Conservation (phyloP, 2,888 invertebrate species). For the Ophioninae sp. region DNA sequence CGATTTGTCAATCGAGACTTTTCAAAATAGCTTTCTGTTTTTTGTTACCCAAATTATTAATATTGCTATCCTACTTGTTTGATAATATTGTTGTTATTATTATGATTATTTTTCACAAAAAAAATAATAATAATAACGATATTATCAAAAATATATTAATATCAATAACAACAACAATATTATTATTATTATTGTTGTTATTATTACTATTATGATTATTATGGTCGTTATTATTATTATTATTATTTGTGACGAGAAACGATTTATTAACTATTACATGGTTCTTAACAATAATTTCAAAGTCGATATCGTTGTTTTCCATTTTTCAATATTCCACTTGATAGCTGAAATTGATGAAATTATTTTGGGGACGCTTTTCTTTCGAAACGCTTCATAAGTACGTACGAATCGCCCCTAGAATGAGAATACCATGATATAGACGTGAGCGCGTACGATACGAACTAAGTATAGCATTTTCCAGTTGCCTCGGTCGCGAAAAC, state of each 20-base stretch:
- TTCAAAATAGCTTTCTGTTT: background rate
- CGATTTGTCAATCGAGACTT: background rate
- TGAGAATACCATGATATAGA: background rate
- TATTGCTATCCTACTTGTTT: background rate
- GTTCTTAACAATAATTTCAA: background rate
- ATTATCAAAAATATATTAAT: too few relatives aligned
- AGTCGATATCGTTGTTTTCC: too few relatives aligned
- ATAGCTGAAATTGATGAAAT: background rate
- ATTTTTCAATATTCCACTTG: too few relatives aligned
- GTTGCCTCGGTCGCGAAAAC: background rate
- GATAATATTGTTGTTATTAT: too few relatives aligned
- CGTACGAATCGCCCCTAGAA: background rate
- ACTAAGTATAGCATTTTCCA: constrained; percentile 15
- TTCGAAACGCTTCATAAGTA: background rate
- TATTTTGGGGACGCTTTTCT: background rate
- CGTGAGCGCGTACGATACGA: background rate
- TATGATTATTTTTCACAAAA: too few relatives aligned
- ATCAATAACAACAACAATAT: too few relatives aligned
- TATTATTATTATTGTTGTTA: too few relatives aligned
- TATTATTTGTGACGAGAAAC: background rate
- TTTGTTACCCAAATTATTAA: background rate
- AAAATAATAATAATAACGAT: too few relatives aligned
- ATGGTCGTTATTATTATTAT: background rate
- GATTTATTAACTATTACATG: background rate
- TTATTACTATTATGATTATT: too few relatives aligned